These are phyloP conservation scores for Anhinga anhinga DNA, from an alignment of 2,113 vertebrate species.

Conservation along the genomic window DNA sequence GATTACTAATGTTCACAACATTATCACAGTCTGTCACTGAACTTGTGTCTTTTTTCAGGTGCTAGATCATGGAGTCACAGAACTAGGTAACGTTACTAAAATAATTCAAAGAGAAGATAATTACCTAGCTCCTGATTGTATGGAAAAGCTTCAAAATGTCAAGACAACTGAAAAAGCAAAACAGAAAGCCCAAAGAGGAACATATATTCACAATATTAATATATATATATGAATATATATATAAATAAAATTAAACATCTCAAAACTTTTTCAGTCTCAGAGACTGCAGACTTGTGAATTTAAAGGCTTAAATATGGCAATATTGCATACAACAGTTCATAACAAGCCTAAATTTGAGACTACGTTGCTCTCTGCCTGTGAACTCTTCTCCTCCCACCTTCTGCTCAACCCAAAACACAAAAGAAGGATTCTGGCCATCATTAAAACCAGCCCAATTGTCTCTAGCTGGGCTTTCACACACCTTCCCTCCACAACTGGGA, in stretches of 20 bases:
- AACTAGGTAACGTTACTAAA: not conserved
- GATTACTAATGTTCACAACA: not conserved
- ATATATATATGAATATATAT: not conserved
- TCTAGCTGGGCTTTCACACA: not conserved
- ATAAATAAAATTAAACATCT: not conserved
- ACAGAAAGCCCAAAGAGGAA: not conserved
- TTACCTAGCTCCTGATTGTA: not conserved
- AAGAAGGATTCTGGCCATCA: not conserved
- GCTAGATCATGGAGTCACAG: not conserved
- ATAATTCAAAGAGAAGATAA: not conserved
- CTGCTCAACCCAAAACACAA: not conserved
- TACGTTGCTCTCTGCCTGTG: not conserved
- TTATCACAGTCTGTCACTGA: not conserved
- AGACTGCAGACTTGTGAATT: not conserved
- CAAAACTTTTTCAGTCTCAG: not conserved
- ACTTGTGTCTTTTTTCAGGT: not conserved
- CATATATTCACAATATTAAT: not conserved
- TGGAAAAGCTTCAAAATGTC: not conserved
- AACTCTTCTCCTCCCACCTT: not conserved
- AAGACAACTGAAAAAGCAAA: not conserved
- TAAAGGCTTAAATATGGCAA: not conserved
- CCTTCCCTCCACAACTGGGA: not conserved
- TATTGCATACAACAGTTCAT: not conserved
- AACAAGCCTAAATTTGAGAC: not conserved
- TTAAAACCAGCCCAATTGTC: not conserved